Evolutionary conservation across 2,113 vertebrate species (phyloP).

Genomic region (Anas platyrhynchos): DNA sequence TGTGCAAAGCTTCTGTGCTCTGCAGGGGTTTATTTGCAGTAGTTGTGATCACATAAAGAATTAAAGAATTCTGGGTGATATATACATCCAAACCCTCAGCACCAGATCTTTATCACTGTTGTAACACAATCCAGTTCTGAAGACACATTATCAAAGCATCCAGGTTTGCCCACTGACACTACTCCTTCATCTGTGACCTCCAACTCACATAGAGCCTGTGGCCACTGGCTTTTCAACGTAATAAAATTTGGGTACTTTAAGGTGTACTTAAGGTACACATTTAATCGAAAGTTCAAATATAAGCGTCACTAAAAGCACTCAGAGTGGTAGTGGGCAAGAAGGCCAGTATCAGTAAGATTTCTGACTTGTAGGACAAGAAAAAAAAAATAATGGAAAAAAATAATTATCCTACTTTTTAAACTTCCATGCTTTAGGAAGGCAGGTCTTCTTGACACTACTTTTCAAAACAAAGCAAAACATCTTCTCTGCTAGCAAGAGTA

Average conservation of each 20-base stretch:
- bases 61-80: constrained; percentile 49
- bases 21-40: constrained; percentile 56
- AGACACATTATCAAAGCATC: background rate
- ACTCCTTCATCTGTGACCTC: background rate
- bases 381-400: background rate
- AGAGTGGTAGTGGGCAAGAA: background rate
- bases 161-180: background rate
- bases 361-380: background rate
- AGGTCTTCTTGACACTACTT: background rate
- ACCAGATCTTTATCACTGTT: constrained; percentile 14
- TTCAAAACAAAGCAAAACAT: background rate
- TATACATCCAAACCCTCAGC: constrained; percentile 25
- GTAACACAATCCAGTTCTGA: background rate
- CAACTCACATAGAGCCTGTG: background rate
- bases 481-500: background rate
- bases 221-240: background rate
- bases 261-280: background rate
- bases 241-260: background rate
- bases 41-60: background rate
- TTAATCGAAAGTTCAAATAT: background rate
- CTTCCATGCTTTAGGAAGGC: background rate
- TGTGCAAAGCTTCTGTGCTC: constrained; percentile 34
- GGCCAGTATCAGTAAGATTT: background rate
- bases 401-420: background rate
- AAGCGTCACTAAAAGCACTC: background rate